These are phyloP conservation scores for Dioctria linearis DNA, from an alignment of 2,888 invertebrate genomes.

Conservation along the genomic window DNA sequence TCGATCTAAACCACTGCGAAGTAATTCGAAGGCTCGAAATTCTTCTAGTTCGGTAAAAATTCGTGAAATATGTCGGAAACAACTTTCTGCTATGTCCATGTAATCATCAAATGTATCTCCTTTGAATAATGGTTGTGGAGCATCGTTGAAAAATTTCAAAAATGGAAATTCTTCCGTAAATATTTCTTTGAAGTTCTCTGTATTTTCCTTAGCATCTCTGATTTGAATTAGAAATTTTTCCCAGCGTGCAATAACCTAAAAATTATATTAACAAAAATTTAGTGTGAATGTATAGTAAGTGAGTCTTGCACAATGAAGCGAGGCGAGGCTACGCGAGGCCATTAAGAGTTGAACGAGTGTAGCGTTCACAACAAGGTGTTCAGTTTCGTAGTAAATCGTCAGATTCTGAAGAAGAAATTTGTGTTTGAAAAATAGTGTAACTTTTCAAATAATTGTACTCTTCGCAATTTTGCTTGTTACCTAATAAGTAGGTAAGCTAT, in stretches of 20 bases:
- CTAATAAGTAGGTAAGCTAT: too few relatives aligned
- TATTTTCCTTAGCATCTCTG: slow-evolving; percentile 60
- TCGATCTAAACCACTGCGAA: slow-evolving; percentile 95
- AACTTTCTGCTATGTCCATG: slow-evolving; percentile 91
- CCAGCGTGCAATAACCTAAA: slow-evolving; percentile 86
- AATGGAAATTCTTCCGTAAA: slow-evolving; percentile 93
- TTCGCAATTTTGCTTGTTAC: too few relatives aligned
- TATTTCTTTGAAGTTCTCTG: slow-evolving; percentile 66
- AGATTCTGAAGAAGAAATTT: too few relatives aligned
- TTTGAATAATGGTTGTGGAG: slow-evolving; percentile 93
- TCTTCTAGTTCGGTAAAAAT: slow-evolving; percentile 98
- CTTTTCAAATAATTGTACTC: too few relatives aligned
- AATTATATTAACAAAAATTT: neutral
- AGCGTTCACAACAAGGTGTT: too few relatives aligned
- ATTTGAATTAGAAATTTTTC: slow-evolving; percentile 80
- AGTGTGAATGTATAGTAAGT: too few relatives aligned
- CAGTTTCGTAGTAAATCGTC: too few relatives aligned
- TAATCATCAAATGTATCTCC: slow-evolving; percentile 84
- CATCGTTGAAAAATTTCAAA: slow-evolving; percentile 91
- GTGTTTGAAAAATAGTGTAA: too few relatives aligned
- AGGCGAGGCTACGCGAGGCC: too few relatives aligned
- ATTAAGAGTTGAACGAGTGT: too few relatives aligned
- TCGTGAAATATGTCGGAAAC: slow-evolving; percentile 93
- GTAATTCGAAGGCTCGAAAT: slow-evolving; percentile 96
- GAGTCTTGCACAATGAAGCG: too few relatives aligned